Evolutionary conservation across 92 coral and sea anemone species (phyloP).

Genomic region (Zoanthus sansibaricus): DNA sequence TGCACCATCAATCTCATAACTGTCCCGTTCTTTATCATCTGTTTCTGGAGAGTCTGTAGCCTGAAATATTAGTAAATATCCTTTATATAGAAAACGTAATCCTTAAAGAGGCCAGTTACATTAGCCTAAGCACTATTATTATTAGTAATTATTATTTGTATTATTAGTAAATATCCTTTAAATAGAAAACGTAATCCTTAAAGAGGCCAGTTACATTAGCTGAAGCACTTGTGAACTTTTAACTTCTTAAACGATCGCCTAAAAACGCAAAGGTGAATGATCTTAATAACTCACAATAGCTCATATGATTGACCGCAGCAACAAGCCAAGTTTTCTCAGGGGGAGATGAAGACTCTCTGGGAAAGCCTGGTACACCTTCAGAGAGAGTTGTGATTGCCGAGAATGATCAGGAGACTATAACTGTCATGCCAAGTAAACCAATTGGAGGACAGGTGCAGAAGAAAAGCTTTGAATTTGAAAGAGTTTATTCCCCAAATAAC

Average conservation of each 20-base stretch:
- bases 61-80: slow-evolving; percentile 24
- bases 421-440: slow-evolving; percentile 86
- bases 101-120: no score
- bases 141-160: no score
- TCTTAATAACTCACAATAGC: no score
- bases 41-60: slow-evolving; percentile 38
- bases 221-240: no score
- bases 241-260: no score
- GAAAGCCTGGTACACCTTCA: slow-evolving; percentile 86
- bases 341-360: slow-evolving; percentile 77
- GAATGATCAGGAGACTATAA: slow-evolving; percentile 84
- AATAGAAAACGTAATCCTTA: no score
- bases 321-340: slow-evolving; percentile 32
- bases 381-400: slow-evolving; percentile 84
- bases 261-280: no score
- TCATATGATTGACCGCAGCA: no score
- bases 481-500: slow-evolving; percentile 80
- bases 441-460: slow-evolving; percentile 78
- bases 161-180: background rate
- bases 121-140: no score
- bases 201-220: no score
- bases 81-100: no score
- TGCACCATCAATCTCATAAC: slow-evolving; percentile 61
- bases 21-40: slow-evolving; percentile 67
- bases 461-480: slow-evolving; percentile 90